These are phyloP conservation scores for Gorsachius magnificus DNA, from an alignment of 2,797 vertebrate species.

Conservation along the genomic window DNA sequence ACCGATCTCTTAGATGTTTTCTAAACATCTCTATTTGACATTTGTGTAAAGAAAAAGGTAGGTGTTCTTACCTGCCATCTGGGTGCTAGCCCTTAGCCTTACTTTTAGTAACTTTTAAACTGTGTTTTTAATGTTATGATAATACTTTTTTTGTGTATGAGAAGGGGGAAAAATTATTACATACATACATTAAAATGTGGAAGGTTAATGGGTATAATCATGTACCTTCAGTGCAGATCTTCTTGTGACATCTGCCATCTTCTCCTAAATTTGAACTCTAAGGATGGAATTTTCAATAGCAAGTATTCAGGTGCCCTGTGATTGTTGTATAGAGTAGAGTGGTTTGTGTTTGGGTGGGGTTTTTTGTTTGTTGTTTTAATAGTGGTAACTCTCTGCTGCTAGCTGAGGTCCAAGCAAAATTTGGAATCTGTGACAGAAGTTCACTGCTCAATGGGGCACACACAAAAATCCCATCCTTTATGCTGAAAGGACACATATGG, in stretches of 20 bases:
- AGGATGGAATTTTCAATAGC: background rate
- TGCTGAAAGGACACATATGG: background rate
- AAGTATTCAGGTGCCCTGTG: background rate
- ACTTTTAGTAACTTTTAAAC: background rate
- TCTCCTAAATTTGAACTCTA: background rate
- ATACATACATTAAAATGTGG: background rate
- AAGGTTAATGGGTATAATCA: background rate
- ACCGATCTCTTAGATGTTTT: background rate
- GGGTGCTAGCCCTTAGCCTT: background rate
- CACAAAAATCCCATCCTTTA: background rate
- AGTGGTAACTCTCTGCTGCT: background rate
- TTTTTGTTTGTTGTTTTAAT: background rate
- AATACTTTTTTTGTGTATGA: background rate
- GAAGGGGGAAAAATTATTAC: accelerated
- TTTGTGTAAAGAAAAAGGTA: background rate
- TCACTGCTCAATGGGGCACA: background rate
- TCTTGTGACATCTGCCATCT: background rate
- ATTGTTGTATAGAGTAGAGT: accelerated
- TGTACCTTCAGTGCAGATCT: background rate
- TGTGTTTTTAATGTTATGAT: background rate
- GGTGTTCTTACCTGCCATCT: background rate
- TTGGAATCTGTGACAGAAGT: background rate
- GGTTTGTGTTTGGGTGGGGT: background rate
- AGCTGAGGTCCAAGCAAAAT: background rate
- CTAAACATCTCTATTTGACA: background rate